Evolutionary conservation across 2,113 vertebrate genomes (phyloP), one percentile per base, ranked within the genome.

Genomic region (Cromileptes altivelis): DNA sequence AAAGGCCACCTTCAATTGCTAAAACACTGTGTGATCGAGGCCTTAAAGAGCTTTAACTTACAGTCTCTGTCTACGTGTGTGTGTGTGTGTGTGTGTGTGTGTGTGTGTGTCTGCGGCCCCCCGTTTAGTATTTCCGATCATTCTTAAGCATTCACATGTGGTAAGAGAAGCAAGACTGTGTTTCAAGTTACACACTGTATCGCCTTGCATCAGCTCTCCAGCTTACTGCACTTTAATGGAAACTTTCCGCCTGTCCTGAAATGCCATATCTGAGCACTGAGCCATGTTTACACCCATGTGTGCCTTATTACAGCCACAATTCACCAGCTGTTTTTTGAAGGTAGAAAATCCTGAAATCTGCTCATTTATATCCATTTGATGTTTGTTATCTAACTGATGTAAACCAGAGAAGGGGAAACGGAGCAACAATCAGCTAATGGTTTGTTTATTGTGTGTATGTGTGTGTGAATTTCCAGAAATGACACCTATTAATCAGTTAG

Each of bases 211-310:
- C 71, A 25, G 4, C 53, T 74, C 65, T 13, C 4, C 2, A 13
- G 17, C 40, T 21, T 19, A 18, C 67, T 74, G 56, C 70, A 50
- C 50, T 83, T 81, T 58, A 72, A 71, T 62, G 57, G 55, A 84
- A 87, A 74, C 42, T 63, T 25, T 56, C 37, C 17, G 19, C 0
- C 1, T 15, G 42, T 75, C 49, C 55, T 58, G 27, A 18, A 17
- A 30, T 19, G 18, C 23, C 17, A 52, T 17, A 52, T 19, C 23
- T 7, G 50, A 84, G 62, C 52, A 53, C 80, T 62, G 53, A 67
- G 58, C 70, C 27, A 2, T 79, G 75, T 73, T 81, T 65, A 62
- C 58, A 52, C 9, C 18, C 63, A 9, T n/a, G 27, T 84, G 53
- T 13, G 23, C 83, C 57, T 69, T 45, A 57, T 63, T 73, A 15